These are phyloP conservation scores for Tadarida brasiliensis DNA, from an alignment of 2,797 vertebrate genomes.

Conservation along the genomic window DNA sequence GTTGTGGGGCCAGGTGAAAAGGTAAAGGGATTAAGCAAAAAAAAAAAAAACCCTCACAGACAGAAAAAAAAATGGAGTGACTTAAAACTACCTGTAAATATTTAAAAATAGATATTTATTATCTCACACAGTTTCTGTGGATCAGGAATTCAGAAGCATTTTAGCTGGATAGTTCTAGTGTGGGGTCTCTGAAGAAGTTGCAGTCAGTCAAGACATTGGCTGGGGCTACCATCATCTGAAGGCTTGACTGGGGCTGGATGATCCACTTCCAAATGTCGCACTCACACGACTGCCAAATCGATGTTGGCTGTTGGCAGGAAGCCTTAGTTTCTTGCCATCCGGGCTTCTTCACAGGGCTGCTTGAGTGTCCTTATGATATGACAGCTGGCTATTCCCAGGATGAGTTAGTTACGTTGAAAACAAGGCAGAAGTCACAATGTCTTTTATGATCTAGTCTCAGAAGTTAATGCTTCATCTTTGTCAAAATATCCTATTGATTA, in stretches of 20 bases:
- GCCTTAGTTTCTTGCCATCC: neutral
- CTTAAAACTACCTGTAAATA: neutral
- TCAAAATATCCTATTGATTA: neutral
- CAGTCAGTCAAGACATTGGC: neutral
- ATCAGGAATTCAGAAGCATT: neutral
- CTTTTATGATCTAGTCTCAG: neutral
- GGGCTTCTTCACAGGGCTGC: neutral
- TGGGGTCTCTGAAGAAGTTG: neutral
- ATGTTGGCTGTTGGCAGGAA: neutral
- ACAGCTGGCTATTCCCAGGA: neutral
- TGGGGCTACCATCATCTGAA: neutral
- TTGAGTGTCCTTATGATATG: neutral
- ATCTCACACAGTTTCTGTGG: neutral
- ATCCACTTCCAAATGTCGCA: neutral
- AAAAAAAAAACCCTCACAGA: neutral
- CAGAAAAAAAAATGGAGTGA: neutral
- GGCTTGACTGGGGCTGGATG: neutral
- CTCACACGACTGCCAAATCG: neutral
- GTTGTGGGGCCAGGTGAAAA: neutral
- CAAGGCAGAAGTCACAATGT: neutral
- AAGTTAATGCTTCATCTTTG: neutral
- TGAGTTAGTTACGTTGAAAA: slow-evolving; percentile 10
- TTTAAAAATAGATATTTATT: neutral
- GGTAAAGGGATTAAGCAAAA: neutral
- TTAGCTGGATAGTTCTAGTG: neutral